phyloP scores from a whole-genome alignment of 2,113 vertebrate genomes.

The Patagioenas fasciata region DNA sequence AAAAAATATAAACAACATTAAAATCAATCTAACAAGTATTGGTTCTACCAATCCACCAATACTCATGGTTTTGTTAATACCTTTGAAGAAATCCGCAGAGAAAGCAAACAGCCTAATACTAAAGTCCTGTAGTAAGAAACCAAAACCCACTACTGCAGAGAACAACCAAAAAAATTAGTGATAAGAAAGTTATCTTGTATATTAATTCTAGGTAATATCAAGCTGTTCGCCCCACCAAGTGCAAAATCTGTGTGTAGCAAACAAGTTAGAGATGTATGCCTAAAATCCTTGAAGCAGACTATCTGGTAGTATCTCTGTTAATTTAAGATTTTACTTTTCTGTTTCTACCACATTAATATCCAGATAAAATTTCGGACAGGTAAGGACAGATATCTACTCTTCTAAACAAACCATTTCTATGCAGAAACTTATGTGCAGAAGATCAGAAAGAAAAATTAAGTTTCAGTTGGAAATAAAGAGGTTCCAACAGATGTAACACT shows the following conservation, averaged over 20 bases:
- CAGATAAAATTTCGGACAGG: background rate
- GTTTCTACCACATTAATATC: background rate
- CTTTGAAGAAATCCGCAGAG: background rate
- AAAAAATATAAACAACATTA: background rate
- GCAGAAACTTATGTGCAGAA: background rate
- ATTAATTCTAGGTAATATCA: background rate
- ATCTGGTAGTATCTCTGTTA: background rate
- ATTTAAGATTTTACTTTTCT: background rate
- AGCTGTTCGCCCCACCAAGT: rapidly evolving
- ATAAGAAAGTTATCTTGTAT: background rate
- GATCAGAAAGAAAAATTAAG: background rate
- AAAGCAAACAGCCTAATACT: background rate
- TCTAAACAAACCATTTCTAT: background rate
- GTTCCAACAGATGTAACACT: background rate
- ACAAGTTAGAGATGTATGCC: rapidly evolving
- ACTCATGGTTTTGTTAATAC: background rate
- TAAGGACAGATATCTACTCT: background rate
- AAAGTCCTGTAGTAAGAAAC: background rate
- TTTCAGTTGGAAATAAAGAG: background rate
- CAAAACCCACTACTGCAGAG: background rate
- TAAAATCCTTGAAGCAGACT: background rate
- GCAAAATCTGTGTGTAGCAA: background rate
- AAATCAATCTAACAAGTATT: background rate
- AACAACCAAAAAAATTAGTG: background rate
- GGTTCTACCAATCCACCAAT: background rate